These are phyloP conservation scores for Pterobdella sp. DNA, from an alignment of 2,888 invertebrate genomes.

Conservation along the genomic window DNA sequence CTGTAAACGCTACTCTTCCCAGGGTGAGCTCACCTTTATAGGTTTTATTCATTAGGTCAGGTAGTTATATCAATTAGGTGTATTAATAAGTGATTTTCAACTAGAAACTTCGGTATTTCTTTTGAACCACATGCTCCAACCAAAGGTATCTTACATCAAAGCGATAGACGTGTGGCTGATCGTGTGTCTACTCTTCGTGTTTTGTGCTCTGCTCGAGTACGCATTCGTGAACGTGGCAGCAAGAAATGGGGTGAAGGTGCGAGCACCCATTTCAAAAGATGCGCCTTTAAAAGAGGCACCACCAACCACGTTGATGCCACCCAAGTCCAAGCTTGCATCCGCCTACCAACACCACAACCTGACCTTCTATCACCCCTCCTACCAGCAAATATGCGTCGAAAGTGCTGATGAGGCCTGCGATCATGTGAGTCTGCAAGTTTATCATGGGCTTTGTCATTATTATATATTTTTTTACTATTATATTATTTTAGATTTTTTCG, in stretches of 20 bases:
- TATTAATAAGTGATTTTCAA: not conserved
- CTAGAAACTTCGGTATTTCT: not conserved
- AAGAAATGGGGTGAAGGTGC: conserved; percentile 33
- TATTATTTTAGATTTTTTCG: not conserved
- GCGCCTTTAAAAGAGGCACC: conserved; percentile 23
- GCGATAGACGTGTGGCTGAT: conserved; percentile 60
- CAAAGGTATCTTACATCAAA: conserved; percentile 78
- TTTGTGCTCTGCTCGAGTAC: conserved; percentile 40
- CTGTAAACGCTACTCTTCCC: conserved; percentile 77
- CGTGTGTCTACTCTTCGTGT: conserved; percentile 39
- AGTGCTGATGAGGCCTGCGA: conserved; percentile 21
- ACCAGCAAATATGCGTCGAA: conserved; percentile 21
- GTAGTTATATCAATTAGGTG: not conserved
- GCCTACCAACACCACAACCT: conserved; percentile 22
- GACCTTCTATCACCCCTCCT: conserved; percentile 8
- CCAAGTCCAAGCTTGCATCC: conserved; percentile 2
- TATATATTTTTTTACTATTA: too few relatives aligned
- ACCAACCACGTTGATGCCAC: not conserved
- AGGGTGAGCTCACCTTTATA: conserved; percentile 46
- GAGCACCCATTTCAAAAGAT: conserved; percentile 30
- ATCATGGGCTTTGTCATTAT: too few relatives aligned
- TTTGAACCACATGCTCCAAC: not conserved
- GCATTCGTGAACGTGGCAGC: conserved; percentile 41
- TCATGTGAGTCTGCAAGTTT: conserved; percentile 17
- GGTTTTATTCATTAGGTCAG: not conserved